Evolutionary conservation across 2,888 invertebrate species (phyloP).

Genomic region (Colostygia pectinataria): DNA sequence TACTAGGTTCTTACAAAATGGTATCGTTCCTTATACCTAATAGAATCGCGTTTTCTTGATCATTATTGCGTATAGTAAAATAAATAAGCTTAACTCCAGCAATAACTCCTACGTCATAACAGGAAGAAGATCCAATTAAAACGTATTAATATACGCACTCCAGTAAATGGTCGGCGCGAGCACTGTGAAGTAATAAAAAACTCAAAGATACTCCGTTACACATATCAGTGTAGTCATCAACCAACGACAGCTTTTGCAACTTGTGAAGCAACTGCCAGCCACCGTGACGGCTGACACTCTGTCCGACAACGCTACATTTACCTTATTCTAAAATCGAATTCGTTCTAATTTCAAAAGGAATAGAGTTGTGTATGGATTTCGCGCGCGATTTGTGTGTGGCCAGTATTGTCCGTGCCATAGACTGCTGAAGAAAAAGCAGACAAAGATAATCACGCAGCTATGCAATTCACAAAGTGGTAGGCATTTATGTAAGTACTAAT

Average conservation of each 20-base stretch:
- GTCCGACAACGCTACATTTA: constrained; percentile 41
- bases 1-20: too few species aligned
- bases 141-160: constrained; percentile 33
- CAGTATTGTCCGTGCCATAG: constrained; percentile 35
- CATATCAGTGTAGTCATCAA: constrained; percentile 66
- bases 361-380: constrained; percentile 23
- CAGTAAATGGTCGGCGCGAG: constrained; percentile 33
- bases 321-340: constrained; percentile 30
- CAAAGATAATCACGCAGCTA: constrained; percentile 31
- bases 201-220: constrained; percentile 64
- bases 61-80: not conserved
- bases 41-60: not conserved
- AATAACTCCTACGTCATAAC: constrained; percentile 30
- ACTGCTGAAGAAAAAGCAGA: constrained; percentile 28
- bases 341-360: constrained; percentile 21
- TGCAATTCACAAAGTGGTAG: constrained; percentile 5
- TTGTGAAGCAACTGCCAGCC: constrained; percentile 67
- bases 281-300: constrained; percentile 72
- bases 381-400: constrained; percentile 21
- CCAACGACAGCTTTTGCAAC: constrained; percentile 75
- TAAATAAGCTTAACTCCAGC: constrained; percentile 9
- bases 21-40: too few species aligned
- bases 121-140: constrained; percentile 30
- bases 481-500: too few species aligned
- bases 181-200: constrained; percentile 37